Conservation (phyloP, 2,797 vertebrate genomes). For the Oryzias sinensis region DNA sequence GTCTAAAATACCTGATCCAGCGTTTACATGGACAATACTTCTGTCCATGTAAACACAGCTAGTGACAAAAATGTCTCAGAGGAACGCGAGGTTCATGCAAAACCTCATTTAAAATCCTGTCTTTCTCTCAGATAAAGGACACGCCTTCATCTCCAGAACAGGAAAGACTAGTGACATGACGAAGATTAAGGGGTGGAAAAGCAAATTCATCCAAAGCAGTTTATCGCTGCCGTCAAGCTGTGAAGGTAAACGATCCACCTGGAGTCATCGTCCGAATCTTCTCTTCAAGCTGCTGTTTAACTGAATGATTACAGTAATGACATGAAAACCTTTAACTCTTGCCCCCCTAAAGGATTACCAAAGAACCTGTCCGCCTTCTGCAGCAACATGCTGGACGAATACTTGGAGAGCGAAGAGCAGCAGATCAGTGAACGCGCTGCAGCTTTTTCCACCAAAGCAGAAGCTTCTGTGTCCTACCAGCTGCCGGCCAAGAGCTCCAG, state of each 20-base stretch:
- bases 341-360: conserved; percentile 53
- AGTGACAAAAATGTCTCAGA: too few relatives aligned
- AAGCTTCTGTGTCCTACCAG: conserved; percentile 85
- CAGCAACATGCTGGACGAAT: conserved; percentile 95
- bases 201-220: conserved; percentile 79
- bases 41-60: too few relatives aligned
- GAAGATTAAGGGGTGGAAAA: conserved; percentile 95
- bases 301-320: conserved; percentile 30
- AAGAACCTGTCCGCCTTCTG: conserved; percentile 97
- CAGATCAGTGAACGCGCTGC: conserved; percentile 87
- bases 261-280: conserved; percentile 3
- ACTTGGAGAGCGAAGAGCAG: conserved; percentile 92
- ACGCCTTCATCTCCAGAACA: conserved; percentile 90
- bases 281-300: conserved; percentile 19
- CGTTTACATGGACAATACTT: too few relatives aligned
- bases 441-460: conserved; percentile 80
- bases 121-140: conserved; percentile 76
- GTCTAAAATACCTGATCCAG: too few relatives aligned
- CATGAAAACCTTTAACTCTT: conserved; percentile 17
- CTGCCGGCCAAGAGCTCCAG: conserved; percentile 92
- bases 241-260: conserved; percentile 52
- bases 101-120: conserved; percentile 1
- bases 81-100: too few relatives aligned
- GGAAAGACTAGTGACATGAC: conserved; percentile 94
- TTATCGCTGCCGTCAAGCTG: conserved; percentile 60